Conservation (phyloP, 1,140 invertebrate species). For the Drosophila aff. region DNA sequence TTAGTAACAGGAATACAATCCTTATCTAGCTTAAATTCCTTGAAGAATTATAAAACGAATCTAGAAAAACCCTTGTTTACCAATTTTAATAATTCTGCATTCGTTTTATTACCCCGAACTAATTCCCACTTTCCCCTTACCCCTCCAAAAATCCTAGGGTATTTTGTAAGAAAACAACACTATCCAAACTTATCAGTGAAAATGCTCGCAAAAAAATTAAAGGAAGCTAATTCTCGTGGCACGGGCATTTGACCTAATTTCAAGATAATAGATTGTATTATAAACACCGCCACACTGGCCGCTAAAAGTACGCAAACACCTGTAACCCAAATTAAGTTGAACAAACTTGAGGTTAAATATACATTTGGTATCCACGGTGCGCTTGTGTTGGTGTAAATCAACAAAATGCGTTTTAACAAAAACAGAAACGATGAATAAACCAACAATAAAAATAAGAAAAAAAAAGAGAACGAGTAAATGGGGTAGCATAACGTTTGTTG, state of each 20-base stretch:
- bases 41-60: not conserved
- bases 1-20: not conserved
- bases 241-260: constrained; percentile 70
- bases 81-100: not conserved
- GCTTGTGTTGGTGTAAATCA: constrained; percentile 11
- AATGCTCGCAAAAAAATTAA: constrained; percentile 28
- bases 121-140: not conserved
- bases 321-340: constrained; percentile 43
- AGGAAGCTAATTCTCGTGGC: constrained; percentile 34
- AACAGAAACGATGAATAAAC: constrained; percentile 10
- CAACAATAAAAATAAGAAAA: constrained; percentile 1
- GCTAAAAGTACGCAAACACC: constrained; percentile 39
- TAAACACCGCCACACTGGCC: constrained; percentile 50
- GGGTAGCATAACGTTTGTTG: constrained; percentile 3
- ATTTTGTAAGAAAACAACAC: constrained; percentile 26
- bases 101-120: not conserved
- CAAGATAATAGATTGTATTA: constrained; percentile 52
- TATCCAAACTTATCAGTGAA: constrained; percentile 65
- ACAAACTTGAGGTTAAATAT: constrained; percentile 40
- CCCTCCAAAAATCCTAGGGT: not conserved
- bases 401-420: constrained; percentile 31
- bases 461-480: not conserved
- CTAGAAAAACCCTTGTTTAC: not conserved
- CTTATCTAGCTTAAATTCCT: not conserved
- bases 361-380: constrained; percentile 6